Percentiles rank a stretch among this genome's conserved stretches.
Evolutionary conservation across 2,797 vertebrate genomes (phyloP).

Genomic region (Pagetopsis macropterus): DNA sequence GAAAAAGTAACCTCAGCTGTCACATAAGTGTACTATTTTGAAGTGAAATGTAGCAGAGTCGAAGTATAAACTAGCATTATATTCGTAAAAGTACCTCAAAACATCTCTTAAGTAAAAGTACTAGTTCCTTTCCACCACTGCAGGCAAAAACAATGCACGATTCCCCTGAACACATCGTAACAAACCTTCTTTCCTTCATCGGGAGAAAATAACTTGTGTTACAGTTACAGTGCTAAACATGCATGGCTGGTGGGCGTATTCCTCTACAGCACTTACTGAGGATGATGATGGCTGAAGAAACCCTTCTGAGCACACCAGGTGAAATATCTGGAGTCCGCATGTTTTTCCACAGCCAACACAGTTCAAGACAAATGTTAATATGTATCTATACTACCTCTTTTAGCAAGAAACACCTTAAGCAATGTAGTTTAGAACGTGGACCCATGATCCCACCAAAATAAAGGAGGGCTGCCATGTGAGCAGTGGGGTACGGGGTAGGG

Average conservation of each 20-base stretch:
- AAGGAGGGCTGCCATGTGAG: constrained; percentile 64
- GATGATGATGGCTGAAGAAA: constrained; percentile 74
- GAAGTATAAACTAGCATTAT: not conserved
- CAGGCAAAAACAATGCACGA: not conserved
- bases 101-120: not conserved
- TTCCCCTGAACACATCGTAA: not conserved
- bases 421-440: constrained; percentile 5
- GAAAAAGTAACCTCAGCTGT: not conserved
- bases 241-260: not conserved
- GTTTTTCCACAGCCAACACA: constrained; percentile 14
- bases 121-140: not conserved
- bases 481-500: constrained; percentile 63
- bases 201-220: constrained; percentile 6
- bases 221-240: constrained; percentile 20
- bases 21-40: not conserved
- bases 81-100: not conserved
- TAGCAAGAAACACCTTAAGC: constrained; percentile 5
- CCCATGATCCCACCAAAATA: constrained; percentile 62
- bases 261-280: constrained; percentile 73
- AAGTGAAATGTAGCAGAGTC: not conserved
- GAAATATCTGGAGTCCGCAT: constrained; percentile 71
- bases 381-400: constrained; percentile 12
- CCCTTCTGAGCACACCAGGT: constrained; percentile 67
- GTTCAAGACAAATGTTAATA: not conserved
- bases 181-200: not conserved